Evolutionary conservation across 2,797 vertebrate species (phyloP), one percentile per base, ranked within the genome.

Genomic region (Danio kyathit): DNA sequence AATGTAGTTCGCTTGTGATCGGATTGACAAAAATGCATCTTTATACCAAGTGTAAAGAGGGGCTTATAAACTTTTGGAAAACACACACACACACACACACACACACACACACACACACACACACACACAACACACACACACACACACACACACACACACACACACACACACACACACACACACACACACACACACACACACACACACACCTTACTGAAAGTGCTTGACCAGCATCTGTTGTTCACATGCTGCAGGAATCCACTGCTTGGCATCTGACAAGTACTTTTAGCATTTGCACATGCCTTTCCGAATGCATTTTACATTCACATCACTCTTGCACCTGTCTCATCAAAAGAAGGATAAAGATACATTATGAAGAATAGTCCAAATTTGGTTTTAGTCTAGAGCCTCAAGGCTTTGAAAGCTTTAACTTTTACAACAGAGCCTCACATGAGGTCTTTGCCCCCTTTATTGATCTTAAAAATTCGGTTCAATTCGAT

Each of bases 291-390:
- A 77, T 49, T 49, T 71, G 69, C 77, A 80, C 74, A 72, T 83
- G 74, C 64, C 84, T 75, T 86, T 79, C 82, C 78, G 80, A 76
- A 78, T 76, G 29, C n/a, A 29, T 61, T 60, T 70, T 72, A 66
- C 54, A n/a, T 61, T 78, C 67, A 56, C 56, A 81, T 78, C 52
- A 72, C 46, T 80, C 66, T 46, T 77, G 21, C 29, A 57, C 79
- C 81, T 80, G 70, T 69, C 63, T 74, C 64, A 48, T 80, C 76
- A 73, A 82, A 82, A 82, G 16, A 6, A 16, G 21, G 41, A 63
- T 79, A 70, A 73, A 70, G 71, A 74, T 75, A 75, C 43, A 61
- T 41, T 59, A 63, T 69, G 17, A 75, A 81, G 70, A 52, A 69
- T 63, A 60, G 59, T 66, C 38, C n/a, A 65, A 67, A 56, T 73